Percentiles rank a stretch among this genome's conserved stretches.
phyloP scores from a whole-genome alignment of 2,888 invertebrate genomes.

The Megaustenia siamemsis region DNA sequence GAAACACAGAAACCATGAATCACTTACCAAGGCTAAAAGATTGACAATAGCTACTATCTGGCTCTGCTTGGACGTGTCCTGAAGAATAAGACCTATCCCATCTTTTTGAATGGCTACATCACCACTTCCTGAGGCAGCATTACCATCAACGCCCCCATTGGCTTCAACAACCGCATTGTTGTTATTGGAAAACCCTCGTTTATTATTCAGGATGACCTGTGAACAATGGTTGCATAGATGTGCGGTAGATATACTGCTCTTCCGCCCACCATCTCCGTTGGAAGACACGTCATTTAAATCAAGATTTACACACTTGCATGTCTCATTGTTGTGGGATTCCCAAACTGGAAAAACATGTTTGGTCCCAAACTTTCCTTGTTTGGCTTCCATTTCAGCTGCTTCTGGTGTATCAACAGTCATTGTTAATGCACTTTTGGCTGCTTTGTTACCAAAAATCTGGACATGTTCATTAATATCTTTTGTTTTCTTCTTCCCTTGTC shows the following conservation, averaged over 20 bases:
- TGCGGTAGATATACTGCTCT: not conserved
- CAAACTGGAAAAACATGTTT: slow-evolving; percentile 55
- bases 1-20: not conserved
- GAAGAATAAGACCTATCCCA: not conserved
- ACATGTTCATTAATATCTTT: slow-evolving; percentile 32
- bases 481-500: not conserved
- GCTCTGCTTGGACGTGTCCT: slow-evolving; percentile 4
- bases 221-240: slow-evolving; percentile 39
- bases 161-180: not conserved
- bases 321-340: slow-evolving; percentile 43
- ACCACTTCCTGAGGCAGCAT: not conserved
- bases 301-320: slow-evolving; percentile 22
- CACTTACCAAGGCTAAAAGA: slow-evolving; percentile 50
- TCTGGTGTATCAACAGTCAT: slow-evolving; percentile 53
- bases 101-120: not conserved
- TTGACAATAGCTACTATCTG: slow-evolving; percentile 56
- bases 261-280: not conserved
- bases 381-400: slow-evolving; percentile 51
- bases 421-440: slow-evolving; percentile 37
- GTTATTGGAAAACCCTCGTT: slow-evolving; percentile 16
- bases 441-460: slow-evolving; percentile 37
- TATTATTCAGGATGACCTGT: slow-evolving; percentile 12
- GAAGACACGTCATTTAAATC: slow-evolving; percentile 3
- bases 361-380: slow-evolving; percentile 35
- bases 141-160: not conserved